Conservation (phyloP, 2,888 invertebrate species). For the Heliconius charithonia region DNA sequence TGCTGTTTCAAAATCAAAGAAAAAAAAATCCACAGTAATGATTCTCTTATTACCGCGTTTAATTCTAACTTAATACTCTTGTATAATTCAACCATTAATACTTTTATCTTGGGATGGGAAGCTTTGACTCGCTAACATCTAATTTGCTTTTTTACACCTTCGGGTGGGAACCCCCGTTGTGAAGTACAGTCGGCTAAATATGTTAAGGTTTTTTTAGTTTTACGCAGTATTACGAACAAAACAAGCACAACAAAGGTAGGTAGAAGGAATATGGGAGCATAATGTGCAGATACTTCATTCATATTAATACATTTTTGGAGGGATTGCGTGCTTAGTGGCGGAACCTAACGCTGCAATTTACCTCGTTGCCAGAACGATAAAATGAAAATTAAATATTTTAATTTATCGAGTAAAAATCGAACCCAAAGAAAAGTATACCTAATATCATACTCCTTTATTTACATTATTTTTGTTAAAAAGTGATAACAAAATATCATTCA, state of each 20-base stretch:
- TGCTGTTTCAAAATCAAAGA: not conserved
- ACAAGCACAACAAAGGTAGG: not conserved
- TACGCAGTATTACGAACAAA: not conserved
- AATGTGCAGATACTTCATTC: not conserved
- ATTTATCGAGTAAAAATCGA: too few relatives aligned
- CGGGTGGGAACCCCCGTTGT: conserved; percentile 66
- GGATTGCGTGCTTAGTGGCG: too few relatives aligned
- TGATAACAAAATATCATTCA: too few relatives aligned
- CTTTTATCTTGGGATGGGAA: conserved; percentile 45
- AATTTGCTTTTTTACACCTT: conserved; percentile 61
- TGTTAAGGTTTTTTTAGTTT: not conserved
- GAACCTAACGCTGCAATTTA: too few relatives aligned
- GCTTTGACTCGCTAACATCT: conserved; percentile 42
- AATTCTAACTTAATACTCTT: conserved; percentile 39
- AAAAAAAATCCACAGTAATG: conserved; percentile 22
- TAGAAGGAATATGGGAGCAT: not conserved
- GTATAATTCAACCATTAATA: conserved; percentile 48
- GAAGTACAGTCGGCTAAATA: conserved; percentile 21
- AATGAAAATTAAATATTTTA: too few relatives aligned
- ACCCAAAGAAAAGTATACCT: too few relatives aligned
- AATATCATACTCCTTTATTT: too few relatives aligned
- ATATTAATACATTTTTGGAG: too few relatives aligned
- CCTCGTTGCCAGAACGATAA: too few relatives aligned
- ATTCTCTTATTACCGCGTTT: conserved; percentile 31
- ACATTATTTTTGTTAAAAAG: too few relatives aligned